Evolutionary conservation across 2,888 invertebrate species (phyloP), one percentile per base, ranked within the genome.

Genomic region (Dasysyrphus albostriatus): DNA sequence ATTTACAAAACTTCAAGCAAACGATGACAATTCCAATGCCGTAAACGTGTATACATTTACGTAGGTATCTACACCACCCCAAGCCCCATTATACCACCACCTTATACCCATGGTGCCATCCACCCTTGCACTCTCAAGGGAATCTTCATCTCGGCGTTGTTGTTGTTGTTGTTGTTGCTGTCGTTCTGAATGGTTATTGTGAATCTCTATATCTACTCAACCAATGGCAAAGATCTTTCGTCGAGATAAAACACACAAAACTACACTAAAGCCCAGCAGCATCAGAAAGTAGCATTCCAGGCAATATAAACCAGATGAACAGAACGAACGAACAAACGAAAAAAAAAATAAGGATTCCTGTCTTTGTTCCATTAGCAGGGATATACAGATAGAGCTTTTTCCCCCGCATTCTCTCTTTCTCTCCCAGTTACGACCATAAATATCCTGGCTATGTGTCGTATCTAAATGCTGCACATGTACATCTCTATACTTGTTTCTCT

Each of bases 131-230:
- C 84, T 87, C 90, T 83, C 89, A 89, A 85, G 80, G 89, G 90
- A 89, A 91, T 89, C 88, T 88, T 90, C 89, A 89, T 88, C 89
- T 90, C 89, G 88, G 88, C 89, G 51, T 51, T 10, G 59, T 39
- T 89, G 88, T 88, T 89, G 89, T 24, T 3, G 24, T 24, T 24
- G 88, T 88, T 89, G 89, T 24, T 3, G 24, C 3, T 24, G 24
- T 89, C 89, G 90, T 88, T 89, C 88, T 88, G 88, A 91, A 51
- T 69, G 65, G 61, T 75, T 87, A 79, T 87, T 83, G 78, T 87
- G 87, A 87, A 87, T 83, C 78, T 83, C 83, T 87, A 79, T 87
- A 87, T 83, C 87, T 87, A 87, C 87, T 87, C 88, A 88, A 77
- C 89, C 89, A 89, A 89, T 88, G 83, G 88, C 89, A 89, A 88